A percentile compares a stretch with the other conserved stretches of the same genome.
Conservation (phyloP, 2,888 invertebrate species). For the Pterostichus niger region DNA sequence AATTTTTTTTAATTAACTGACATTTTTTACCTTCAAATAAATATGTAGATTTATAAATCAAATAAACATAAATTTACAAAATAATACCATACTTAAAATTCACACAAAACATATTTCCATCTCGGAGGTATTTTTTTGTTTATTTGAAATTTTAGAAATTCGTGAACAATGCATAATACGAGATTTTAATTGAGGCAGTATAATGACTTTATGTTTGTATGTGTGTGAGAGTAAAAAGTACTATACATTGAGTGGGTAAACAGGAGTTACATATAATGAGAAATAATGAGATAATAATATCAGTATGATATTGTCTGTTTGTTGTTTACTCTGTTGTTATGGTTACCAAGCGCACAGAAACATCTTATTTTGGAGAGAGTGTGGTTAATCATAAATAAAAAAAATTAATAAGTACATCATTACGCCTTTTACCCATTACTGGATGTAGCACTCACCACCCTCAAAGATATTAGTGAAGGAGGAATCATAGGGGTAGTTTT, state of each 20-base stretch:
- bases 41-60: too few species aligned
- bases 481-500: too few species aligned
- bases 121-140: neutral
- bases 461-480: too few species aligned
- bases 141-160: conserved; percentile 3
- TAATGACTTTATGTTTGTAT: neutral
- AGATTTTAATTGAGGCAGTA: conserved; percentile 8
- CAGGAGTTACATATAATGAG: neutral
- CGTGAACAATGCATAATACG: conserved; percentile 7
- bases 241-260: neutral
- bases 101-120: conserved; percentile 7
- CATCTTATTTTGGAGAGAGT: neutral
- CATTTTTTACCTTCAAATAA: too few species aligned
- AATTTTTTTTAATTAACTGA: too few species aligned
- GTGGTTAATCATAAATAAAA: too few species aligned
- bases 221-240: neutral
- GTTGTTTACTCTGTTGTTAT: neutral
- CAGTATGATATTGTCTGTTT: neutral
- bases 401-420: too few species aligned
- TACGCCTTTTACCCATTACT: too few species aligned
- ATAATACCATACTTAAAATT: conserved; percentile 22
- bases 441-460: too few species aligned
- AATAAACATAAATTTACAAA: neutral
- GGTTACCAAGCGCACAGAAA: neutral
- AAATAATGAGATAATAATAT: conserved; percentile 9